phyloP scores from a whole-genome alignment of 1,140 invertebrate genomes.

The Cydia fagiglandana region DNA sequence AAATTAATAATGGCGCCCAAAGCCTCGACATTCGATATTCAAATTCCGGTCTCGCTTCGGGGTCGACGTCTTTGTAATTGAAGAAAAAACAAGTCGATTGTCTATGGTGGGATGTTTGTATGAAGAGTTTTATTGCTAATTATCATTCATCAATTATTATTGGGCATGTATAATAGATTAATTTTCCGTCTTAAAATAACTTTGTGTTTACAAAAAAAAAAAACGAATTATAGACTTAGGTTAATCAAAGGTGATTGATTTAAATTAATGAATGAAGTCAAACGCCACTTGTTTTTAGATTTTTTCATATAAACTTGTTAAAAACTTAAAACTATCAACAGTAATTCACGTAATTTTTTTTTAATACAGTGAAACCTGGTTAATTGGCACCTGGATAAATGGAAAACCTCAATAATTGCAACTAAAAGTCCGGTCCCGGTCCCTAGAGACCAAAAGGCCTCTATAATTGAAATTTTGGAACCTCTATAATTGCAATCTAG shows the following conservation, averaged over 20 bases:
- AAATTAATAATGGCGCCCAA: constrained; percentile 50
- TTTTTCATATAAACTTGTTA: too few relatives aligned
- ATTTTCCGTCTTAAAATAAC: neutral
- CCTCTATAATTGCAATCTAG: too few relatives aligned
- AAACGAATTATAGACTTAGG: neutral
- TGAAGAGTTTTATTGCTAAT: constrained; percentile 9
- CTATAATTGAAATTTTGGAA: too few relatives aligned
- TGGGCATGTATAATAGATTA: neutral
- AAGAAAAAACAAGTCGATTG: constrained; percentile 21
- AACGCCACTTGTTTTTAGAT: neutral
- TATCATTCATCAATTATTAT: neutral
- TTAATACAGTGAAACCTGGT: too few relatives aligned
- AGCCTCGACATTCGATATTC: constrained; percentile 53
- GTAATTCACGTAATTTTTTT: too few relatives aligned
- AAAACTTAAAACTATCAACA: too few relatives aligned
- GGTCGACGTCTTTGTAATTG: constrained; percentile 42
- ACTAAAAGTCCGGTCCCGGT: too few relatives aligned
- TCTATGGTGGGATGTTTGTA: neutral
- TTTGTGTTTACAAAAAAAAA: neutral
- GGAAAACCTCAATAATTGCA: too few relatives aligned
- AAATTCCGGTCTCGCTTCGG: constrained; percentile 44
- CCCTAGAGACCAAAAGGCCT: too few relatives aligned
- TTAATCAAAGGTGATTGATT: too few relatives aligned
- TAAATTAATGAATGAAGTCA: too few relatives aligned
- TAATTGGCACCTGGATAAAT: too few relatives aligned